Base-by-base conservation (phyloP, 2,888 invertebrate species). In the Eremobia ochroleuca region DNA sequence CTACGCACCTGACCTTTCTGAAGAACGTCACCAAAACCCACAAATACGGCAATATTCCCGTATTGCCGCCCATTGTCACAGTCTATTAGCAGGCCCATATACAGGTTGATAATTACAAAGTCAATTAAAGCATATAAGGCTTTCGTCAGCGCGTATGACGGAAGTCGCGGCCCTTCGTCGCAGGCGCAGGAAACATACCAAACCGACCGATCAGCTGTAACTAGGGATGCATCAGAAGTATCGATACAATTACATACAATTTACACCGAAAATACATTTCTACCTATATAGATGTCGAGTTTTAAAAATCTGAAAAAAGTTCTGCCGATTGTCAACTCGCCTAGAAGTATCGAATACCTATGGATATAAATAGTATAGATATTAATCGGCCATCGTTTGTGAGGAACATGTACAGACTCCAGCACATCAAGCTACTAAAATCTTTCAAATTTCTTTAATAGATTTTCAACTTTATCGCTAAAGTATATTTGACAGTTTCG, bases 131-230 rank as follows among this genome's bases (percentile, higher is more conserved):
- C 40, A 40, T 59, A 71, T 64, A 52, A 46, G 80, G 77, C 43
- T 77, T 82, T 85, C 76, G 81, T 79, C 65, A 81, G 73, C 69
- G 69, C 62, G 74, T 66, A 37, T 62, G 68, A 76, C 90, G 90
- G 91, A 91, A 86, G 79, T 85, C 76, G 87, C 75, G 88, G 76
- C 89, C 87, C 85, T 87, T 69, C 71, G 62, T 40, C 79, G 68
- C 79, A 11, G 66, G 70, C 71, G 79, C 90, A 87, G 90, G 89
- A 89, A 88, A 85, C 81, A 72, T 73, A 87, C 79, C 76, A 64
- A 77, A 70, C 75, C 70, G 62, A 83, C 72, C 76, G 81, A 86
- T 82, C 81, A 82, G 84, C 80, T 82, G 81, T 80, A 80, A 70
- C 73, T 68, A 43, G 58, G n/a, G 0, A 46, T 55, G 31, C 40